Conservation (phyloP, 2,888 invertebrate genomes). For the Hypomecis atomaria region DNA sequence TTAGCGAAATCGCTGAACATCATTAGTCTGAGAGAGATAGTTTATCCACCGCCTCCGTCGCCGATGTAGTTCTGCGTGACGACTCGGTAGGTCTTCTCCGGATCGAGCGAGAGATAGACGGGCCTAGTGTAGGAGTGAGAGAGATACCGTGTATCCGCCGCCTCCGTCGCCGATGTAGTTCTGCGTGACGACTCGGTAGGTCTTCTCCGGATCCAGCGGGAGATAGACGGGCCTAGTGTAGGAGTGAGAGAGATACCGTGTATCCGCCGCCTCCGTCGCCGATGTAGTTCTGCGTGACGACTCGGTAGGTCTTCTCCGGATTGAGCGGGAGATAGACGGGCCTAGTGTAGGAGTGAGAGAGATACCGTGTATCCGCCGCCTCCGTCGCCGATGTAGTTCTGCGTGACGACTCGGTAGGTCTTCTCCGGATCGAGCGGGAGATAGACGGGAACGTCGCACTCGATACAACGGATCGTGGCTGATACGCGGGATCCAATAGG, state of each 20-base stretch:
- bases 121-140: too few relatives aligned
- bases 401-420: slow-evolving; percentile 86
- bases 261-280: slow-evolving; percentile 87
- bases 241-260: too few relatives aligned
- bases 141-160: slow-evolving; percentile 70
- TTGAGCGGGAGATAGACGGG: slow-evolving; percentile 87
- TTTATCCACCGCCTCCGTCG: slow-evolving; percentile 89
- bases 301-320: slow-evolving; percentile 82
- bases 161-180: slow-evolving; percentile 87
- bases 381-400: slow-evolving; percentile 86
- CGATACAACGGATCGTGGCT: slow-evolving; percentile 84
- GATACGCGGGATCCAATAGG: slow-evolving; percentile 85
- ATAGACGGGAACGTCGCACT: slow-evolving; percentile 87
- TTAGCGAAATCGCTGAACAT: too few relatives aligned
- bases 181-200: slow-evolving; percentile 87
- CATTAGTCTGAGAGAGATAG: slow-evolving; percentile 24
- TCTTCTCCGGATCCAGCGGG: slow-evolving; percentile 82
- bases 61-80: slow-evolving; percentile 86
- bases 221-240: slow-evolving; percentile 80
- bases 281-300: slow-evolving; percentile 86
- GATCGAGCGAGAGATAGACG: slow-evolving; percentile 85
- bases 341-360: neutral
- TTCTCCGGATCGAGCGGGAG: slow-evolving; percentile 81
- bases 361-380: slow-evolving; percentile 87
- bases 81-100: slow-evolving; percentile 85